Conservation (phyloP, 2,113 vertebrate genomes). For the Rhynchopsitta pachyrhyncha region DNA sequence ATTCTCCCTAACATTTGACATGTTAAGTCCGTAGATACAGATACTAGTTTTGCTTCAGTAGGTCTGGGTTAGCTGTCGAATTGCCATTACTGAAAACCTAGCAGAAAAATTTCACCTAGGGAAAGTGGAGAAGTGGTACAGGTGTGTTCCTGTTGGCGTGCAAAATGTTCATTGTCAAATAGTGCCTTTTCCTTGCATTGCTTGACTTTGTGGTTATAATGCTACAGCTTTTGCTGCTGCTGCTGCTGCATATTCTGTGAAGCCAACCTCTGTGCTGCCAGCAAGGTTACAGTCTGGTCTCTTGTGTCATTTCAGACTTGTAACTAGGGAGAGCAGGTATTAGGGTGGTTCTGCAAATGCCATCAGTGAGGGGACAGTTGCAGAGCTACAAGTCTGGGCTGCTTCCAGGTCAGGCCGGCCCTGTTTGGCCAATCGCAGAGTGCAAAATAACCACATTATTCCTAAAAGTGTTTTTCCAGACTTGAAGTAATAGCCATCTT, state of each 20-base stretch:
- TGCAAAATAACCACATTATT: conserved; percentile 9
- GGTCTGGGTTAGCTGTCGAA: background rate
- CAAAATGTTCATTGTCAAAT: fast-evolving
- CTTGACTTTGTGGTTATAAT: background rate
- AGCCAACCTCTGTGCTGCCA: background rate
- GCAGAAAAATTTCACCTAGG: background rate
- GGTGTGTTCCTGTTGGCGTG: background rate
- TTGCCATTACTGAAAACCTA: background rate
- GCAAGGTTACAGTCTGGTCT: background rate
- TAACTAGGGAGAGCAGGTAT: background rate
- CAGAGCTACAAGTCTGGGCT: conserved; percentile 12
- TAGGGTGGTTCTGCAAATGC: conserved; percentile 40
- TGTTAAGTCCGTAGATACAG: background rate
- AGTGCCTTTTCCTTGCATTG: background rate
- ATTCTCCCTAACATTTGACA: background rate
- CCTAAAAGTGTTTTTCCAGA: conserved; percentile 59
- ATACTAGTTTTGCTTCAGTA: background rate
- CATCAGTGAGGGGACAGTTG: conserved; percentile 39
- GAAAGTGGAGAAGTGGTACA: background rate
- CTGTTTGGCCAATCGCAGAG: background rate
- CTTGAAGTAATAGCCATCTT: conserved; percentile 19
- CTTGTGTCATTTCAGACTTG: background rate
- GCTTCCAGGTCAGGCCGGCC: background rate
- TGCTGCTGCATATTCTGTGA: background rate
- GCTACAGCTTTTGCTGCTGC: background rate